Evolutionary conservation across 2,888 invertebrate genomes (phyloP), one percentile per base, ranked within the genome.

Genomic region (Aleiodes leptofemur): DNA sequence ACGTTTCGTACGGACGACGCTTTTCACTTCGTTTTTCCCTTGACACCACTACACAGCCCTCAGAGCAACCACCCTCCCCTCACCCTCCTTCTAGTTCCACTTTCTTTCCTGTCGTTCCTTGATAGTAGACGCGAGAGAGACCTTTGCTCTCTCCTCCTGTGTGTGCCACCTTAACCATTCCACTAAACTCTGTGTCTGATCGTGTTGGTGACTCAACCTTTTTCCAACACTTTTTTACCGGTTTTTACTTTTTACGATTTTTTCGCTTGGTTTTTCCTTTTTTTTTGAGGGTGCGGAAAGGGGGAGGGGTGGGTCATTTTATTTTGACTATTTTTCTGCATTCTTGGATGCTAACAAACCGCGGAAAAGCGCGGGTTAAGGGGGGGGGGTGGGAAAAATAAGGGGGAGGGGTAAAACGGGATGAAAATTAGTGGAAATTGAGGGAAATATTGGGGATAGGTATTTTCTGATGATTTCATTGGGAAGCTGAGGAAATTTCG

Each of bases 1-100:
- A n/a, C 78, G 43, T 43, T 9, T 68, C 75, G 68, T 76, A 73
- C 73, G 69, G 75, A 76, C 73, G 76, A 76, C 73, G 77, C 77
- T 78, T 77, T 77, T 76, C 77, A 77, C 78, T 68, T 64, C 51
- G 61, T 68, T 68, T 68, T 68, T 68, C 68, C 68, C 68, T 51
- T 68, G 68, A 68, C 51, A 50, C 68, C 34, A 68, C 68, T 68
- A 51, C 29, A 64, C 23, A 23, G 23, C 51, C 68, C 74, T 73
- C 76, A 76, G 76, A 76, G 77, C 66, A 1, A 2, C 23, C 23
- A 23, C 2, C 23, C 23, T 2, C 76, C 53, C 78, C 34, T 4
- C 5, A 5, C 34, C 34, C 34, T 75, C 56, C 68, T 77, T 76
- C 78, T 75, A 79, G 23, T 23, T 23, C 23, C 23, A 23, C 23